Base-by-base conservation (phyloP, 2,113 vertebrate genomes). In the Pontoporia blainvillei region DNA sequence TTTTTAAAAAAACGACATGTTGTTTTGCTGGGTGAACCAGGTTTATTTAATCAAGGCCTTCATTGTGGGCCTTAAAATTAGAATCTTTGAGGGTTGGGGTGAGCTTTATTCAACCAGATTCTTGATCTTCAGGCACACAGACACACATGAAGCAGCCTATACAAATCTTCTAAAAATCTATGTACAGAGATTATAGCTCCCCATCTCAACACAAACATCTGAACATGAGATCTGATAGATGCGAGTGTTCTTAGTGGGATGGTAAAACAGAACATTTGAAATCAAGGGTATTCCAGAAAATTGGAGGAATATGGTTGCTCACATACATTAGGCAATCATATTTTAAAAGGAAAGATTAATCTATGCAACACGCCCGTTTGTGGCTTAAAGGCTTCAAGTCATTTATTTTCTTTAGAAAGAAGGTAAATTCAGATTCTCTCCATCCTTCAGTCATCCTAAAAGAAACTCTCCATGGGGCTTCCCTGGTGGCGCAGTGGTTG, bases 361-460 rank as follows among this genome's bases (percentile, higher is more conserved):
- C 34, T 64, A 13, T 14, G 17, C 11, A 8, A 36, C 25, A 61
- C n/a, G n/a, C n/a, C n/a, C n/a, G n/a, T n/a, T n/a, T n/a, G n/a
- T n/a, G n/a, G n/a, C n/a, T 12, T 69, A 73, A 8, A 82, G n/a
- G 17, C 44, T 41, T 57, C 11, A 18, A 31, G 10, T 52, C 71
- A 62, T 91, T 90, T 78, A 73, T 92, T 91, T 97, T 90, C 79
- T 96, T 79, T 91, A 41, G 36, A 67, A 62, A 64, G 39, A 95
- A 79, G 25, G 17, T 64, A 59, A 78, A 95, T 86, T 91, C 41
- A n/a, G 49, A 23, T 84, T 57, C 67, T 71, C 25, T 13, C 25
- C 20, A 6, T 9, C 12, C n/a, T 17, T 25, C 4, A 6, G 52
- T 67, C 39, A 90, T 41, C 64, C 23, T 71, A 66, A 94, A 95